Percentiles rank a stretch among this genome's conserved stretches.
These are phyloP conservation scores for Gallinago stenura DNA, from an alignment of 2,797 vertebrate species.

Conservation along the genomic window DNA sequence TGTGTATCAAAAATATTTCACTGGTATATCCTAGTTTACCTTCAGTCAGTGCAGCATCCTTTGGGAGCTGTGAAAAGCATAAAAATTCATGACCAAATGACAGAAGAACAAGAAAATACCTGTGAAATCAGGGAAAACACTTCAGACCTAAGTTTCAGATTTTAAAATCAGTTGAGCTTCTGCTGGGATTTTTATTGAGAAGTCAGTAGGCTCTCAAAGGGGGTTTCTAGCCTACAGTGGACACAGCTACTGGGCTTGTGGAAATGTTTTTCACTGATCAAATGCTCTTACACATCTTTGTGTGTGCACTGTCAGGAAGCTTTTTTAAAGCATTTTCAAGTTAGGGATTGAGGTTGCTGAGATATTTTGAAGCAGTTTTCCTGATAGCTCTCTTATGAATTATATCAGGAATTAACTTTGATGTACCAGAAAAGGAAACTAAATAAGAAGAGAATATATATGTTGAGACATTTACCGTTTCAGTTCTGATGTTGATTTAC, in stretches of 20 bases:
- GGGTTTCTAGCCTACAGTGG: neutral
- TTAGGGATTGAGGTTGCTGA: neutral
- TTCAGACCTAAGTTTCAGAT: neutral
- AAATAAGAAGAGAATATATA: neutral
- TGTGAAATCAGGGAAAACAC: neutral
- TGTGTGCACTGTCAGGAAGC: neutral
- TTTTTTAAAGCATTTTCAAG: neutral
- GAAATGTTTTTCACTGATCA: neutral
- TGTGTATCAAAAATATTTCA: neutral
- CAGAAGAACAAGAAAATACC: neutral
- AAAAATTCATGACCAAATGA: neutral
- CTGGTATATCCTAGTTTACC: neutral
- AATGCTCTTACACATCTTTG: neutral
- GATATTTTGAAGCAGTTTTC: neutral
- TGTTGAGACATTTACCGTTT: neutral
- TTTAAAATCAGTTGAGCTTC: neutral
- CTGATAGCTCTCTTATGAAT: neutral
- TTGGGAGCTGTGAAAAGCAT: neutral
- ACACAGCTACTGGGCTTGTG: neutral
- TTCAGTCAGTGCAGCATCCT: neutral
- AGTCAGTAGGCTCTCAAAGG: neutral
- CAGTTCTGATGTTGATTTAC: neutral
- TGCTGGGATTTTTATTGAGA: neutral
- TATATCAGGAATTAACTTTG: neutral
- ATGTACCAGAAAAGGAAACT: neutral